Evolutionary conservation across 2,888 invertebrate genomes (phyloP).

Genomic region (Epirrhoe alternata): DNA sequence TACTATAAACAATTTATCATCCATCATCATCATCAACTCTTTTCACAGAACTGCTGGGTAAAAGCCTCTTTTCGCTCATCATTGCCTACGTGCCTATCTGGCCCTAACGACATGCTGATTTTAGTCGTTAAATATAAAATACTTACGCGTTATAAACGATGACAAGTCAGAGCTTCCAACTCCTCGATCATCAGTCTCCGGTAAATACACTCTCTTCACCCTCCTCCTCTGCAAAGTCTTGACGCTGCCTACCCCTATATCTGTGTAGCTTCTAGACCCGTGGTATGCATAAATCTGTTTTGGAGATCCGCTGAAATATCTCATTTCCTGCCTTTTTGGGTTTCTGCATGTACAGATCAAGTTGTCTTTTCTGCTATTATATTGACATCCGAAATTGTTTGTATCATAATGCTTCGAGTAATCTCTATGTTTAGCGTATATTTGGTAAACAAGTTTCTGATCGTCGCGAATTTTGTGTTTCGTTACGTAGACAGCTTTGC

Average conservation of each 20-base stretch:
- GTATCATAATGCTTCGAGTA: slow-evolving; percentile 37
- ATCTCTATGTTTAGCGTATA: slow-evolving; percentile 31
- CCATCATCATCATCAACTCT: too few relatives aligned
- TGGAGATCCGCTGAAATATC: slow-evolving; percentile 48
- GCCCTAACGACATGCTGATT: too few relatives aligned
- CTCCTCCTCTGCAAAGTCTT: slow-evolving; percentile 59
- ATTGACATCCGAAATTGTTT: slow-evolving; percentile 60
- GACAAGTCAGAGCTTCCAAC: slow-evolving; percentile 62
- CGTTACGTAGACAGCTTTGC: slow-evolving; percentile 58
- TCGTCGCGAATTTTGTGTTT: slow-evolving; percentile 45
- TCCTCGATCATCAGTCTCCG: slow-evolving; percentile 63
- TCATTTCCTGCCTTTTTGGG: slow-evolving; percentile 44
- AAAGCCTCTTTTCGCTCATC: too few relatives aligned
- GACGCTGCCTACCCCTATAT: slow-evolving; percentile 64
- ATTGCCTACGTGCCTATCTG: too few relatives aligned
- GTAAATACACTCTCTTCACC: slow-evolving; percentile 63
- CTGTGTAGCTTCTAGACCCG: slow-evolving; percentile 53
- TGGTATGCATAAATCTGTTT: slow-evolving; percentile 56
- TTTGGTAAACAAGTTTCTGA: slow-evolving; percentile 38
- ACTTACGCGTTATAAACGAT: slow-evolving; percentile 55
- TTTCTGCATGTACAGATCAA: slow-evolving; percentile 51
- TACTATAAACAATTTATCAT: too few relatives aligned
- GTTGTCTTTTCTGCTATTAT: slow-evolving; percentile 52
- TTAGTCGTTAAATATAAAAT: neutral
- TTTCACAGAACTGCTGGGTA: too few relatives aligned